Percentiles rank a stretch among this genome's conserved stretches.
Conservation (phyloP, 2,888 invertebrate genomes). For the Pilophorus perplexus region DNA sequence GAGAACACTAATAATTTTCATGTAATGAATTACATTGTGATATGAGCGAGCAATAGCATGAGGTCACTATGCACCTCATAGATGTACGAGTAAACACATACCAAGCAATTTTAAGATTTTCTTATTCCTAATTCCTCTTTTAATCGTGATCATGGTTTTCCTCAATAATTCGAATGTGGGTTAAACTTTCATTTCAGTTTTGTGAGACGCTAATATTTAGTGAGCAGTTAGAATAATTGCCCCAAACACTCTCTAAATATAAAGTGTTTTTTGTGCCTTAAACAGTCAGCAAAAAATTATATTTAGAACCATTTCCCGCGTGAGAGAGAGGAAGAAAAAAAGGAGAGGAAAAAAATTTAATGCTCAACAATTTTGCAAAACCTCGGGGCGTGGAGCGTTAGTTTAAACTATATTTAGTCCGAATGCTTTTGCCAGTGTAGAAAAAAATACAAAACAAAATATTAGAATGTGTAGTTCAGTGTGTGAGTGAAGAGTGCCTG, state of each 20-base stretch:
- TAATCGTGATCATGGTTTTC: too few relatives aligned
- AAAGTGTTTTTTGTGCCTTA: constrained; percentile 46
- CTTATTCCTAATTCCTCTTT: too few relatives aligned
- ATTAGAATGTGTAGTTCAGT: constrained; percentile 30
- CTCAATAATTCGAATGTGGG: too few relatives aligned
- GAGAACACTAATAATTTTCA: too few relatives aligned
- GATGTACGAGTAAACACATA: too few relatives aligned
- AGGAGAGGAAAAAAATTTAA: constrained; percentile 21
- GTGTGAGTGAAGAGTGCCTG: constrained; percentile 39
- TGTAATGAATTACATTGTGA: too few relatives aligned
- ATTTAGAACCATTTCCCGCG: constrained; percentile 41
- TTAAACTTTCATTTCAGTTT: background rate
- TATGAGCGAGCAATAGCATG: too few relatives aligned
- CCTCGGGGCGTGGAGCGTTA: constrained; percentile 39
- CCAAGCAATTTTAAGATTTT: too few relatives aligned
- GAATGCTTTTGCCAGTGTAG: constrained; percentile 40
- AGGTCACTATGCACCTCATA: too few relatives aligned
- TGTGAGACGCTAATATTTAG: constrained; percentile 5
- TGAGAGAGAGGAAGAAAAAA: too few relatives aligned
- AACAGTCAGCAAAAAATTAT: constrained; percentile 43
- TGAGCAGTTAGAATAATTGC: constrained; percentile 12
- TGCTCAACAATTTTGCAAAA: constrained; percentile 35
- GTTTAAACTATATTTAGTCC: constrained; percentile 34
- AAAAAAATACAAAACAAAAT: constrained; percentile 8
- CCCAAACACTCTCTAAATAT: constrained; percentile 46